phyloP scores from a whole-genome alignment of 1,140 invertebrate species.

The Acromyrmex echinatior region DNA sequence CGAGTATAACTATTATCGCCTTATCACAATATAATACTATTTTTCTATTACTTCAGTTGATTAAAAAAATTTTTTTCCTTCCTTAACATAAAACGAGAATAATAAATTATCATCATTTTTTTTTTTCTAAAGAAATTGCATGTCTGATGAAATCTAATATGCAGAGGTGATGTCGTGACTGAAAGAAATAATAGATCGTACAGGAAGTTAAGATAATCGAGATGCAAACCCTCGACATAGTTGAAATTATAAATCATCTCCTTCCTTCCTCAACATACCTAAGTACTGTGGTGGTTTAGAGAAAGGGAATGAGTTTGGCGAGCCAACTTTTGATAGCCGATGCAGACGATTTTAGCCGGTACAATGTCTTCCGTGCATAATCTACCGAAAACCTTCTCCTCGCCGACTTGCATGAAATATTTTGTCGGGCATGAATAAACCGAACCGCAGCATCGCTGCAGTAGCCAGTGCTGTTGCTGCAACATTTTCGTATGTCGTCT shows the following conservation, averaged over 20 bases:
- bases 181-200: constrained; percentile 2
- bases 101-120: neutral
- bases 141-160: constrained; percentile 48
- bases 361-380: constrained; percentile 79
- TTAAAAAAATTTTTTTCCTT: neutral
- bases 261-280: neutral
- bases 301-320: neutral
- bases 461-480: constrained; percentile 61
- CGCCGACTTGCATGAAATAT: constrained; percentile 80
- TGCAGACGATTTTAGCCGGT: constrained; percentile 78
- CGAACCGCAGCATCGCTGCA: constrained; percentile 66
- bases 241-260: constrained; percentile 53
- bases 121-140: constrained; percentile 27
- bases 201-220: constrained; percentile 44
- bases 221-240: constrained; percentile 31
- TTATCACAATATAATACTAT: neutral
- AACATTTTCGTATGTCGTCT: constrained; percentile 67
- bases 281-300: neutral
- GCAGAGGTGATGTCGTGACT: constrained; percentile 45
- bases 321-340: constrained; percentile 80
- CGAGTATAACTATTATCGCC: neutral
- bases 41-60: neutral
- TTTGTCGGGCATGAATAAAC: constrained; percentile 82
- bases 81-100: too few species aligned
- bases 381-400: constrained; percentile 73